These are phyloP conservation scores for Leptestheria dahalacensis DNA, from an alignment of 1,140 invertebrate genomes.

Conservation along the genomic window DNA sequence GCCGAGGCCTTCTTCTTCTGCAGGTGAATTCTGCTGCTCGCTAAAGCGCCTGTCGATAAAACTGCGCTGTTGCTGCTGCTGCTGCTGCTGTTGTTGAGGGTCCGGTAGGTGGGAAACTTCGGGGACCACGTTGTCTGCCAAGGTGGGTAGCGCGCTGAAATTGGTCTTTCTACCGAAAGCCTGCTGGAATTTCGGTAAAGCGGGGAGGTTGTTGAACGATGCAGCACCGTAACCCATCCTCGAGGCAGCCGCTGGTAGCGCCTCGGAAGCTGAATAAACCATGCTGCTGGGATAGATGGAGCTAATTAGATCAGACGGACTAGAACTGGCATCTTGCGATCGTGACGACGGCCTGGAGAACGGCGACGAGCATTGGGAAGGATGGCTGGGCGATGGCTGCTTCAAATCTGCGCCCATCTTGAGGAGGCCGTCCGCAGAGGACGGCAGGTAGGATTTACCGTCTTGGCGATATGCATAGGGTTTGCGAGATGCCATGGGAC, in stretches of 20 bases:
- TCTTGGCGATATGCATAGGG: conserved; percentile 8
- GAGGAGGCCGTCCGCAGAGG: background rate
- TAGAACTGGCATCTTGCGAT: conserved; percentile 9
- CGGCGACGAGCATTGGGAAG: conserved; percentile 9
- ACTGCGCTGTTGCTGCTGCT: background rate
- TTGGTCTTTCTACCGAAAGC: conserved; percentile 49
- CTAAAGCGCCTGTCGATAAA: conserved; percentile 11
- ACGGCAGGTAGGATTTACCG: background rate
- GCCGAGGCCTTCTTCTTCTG: conserved; percentile 21
- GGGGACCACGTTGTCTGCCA: background rate
- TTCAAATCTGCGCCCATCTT: background rate
- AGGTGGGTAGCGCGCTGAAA: conserved; percentile 22
- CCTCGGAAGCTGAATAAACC: background rate
- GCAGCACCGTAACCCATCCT: background rate
- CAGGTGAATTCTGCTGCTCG: background rate
- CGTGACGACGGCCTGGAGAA: conserved; percentile 11
- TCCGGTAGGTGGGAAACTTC: background rate
- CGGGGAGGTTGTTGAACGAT: conserved; percentile 17
- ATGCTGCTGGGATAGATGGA: background rate
- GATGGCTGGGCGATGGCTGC: conserved; percentile 4
- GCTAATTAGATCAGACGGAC: conserved; percentile 2
- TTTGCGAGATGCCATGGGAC: conserved; percentile 4
- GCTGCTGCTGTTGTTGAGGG: background rate
- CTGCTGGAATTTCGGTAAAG: conserved; percentile 58
- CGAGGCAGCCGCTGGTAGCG: background rate